Evolutionary conservation across 2,113 vertebrate species (phyloP), one percentile per base, ranked within the genome.

Genomic region (Mungos mungo): DNA sequence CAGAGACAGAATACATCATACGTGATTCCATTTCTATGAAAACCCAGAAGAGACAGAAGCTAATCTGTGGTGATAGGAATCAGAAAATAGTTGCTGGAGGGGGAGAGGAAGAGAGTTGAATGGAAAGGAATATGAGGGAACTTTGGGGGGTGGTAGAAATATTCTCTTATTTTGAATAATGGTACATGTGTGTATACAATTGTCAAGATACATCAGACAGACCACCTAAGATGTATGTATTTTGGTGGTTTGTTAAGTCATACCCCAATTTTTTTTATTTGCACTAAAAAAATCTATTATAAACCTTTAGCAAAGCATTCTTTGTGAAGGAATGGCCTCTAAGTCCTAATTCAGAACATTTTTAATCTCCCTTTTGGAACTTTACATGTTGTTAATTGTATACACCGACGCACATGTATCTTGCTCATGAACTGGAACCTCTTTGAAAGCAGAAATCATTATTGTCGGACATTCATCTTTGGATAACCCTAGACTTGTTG

Each of bases 221-320:
- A 74, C 65, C 60, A 11, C 41, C 8, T 69, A 68, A 92, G 57
- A 68, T 1, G 16, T 25, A 16, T 25, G 10, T 7, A 38, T 84
- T 85, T 92, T 68, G 54, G 94, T 96, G 41, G 8, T 92, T 86
- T 88, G 25, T 88, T 88, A 66, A 66, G 74, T 93, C 90, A 63
- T 71, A 94, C 18, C 18, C 88, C 18, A 63, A 7, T 35, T 54
- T 45, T 72, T 72, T 41, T 23, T 38, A 72, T 29, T 68, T 60
- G 3, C 35, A 68, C 52, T 31, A 57, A 60, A 35, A 50, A 74
- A 65, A 89, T 65, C 8, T 15, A 0, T 77, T 50, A 52, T 9
- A 69, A n/a, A 82, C 5, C 31, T 92, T 95, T 87, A 15, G 18
- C 19, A 45, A 31, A 41, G 23, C 29, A 25, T 93, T 16, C 9